Conservation (phyloP, 2,888 invertebrate species). For the Scrobipalpa atriplicella region DNA sequence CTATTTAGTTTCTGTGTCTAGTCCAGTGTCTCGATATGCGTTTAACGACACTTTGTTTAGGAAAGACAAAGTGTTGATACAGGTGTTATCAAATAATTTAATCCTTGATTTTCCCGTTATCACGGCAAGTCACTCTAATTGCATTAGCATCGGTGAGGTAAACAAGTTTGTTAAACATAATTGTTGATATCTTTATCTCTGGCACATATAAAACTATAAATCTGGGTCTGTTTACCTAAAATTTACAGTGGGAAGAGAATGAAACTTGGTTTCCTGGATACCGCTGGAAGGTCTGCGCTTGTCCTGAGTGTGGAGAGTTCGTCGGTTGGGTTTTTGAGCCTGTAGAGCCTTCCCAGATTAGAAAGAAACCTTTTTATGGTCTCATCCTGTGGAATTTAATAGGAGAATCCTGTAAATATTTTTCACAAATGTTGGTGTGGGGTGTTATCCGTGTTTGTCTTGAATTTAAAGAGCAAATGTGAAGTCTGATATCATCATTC, state of each 20-base stretch:
- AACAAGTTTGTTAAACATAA: constrained; percentile 31
- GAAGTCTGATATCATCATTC: neutral
- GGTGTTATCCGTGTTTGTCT: neutral
- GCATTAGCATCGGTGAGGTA: constrained; percentile 61
- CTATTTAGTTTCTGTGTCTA: constrained; percentile 50
- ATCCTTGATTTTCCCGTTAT: constrained; percentile 56
- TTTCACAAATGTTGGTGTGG: constrained; percentile 17
- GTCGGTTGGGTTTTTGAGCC: constrained; percentile 83
- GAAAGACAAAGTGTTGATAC: constrained; percentile 53
- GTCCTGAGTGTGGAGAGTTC: constrained; percentile 80
- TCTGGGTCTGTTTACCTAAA: neutral
- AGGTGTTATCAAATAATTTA: constrained; percentile 52
- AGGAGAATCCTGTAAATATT: constrained; percentile 65
- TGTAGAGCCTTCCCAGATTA: constrained; percentile 41
- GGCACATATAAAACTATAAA: neutral
- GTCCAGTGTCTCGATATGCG: constrained; percentile 47
- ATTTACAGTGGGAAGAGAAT: constrained; percentile 77
- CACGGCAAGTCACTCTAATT: constrained; percentile 51
- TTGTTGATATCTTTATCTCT: neutral
- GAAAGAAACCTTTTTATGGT: constrained; percentile 52
- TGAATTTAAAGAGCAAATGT: neutral
- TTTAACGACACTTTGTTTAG: constrained; percentile 58
- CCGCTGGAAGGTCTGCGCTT: constrained; percentile 81
- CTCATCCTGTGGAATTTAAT: constrained; percentile 57
- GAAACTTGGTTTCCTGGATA: constrained; percentile 84